Conservation (phyloP, 2,888 invertebrate species). For the Odontomyia ornata region DNA sequence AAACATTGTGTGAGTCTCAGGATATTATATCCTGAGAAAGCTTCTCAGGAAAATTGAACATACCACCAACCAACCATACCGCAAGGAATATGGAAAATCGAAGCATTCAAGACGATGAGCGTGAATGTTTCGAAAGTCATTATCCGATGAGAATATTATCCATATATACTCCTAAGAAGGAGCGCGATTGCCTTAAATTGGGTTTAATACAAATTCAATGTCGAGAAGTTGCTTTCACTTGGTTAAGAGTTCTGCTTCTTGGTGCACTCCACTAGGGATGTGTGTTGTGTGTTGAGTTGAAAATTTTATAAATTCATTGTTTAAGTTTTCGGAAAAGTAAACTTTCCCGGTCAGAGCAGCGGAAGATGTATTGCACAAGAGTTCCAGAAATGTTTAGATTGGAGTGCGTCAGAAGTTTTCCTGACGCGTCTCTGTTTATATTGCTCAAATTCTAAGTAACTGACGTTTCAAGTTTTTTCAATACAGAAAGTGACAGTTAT, state of each 20-base stretch:
- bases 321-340: conserved; percentile 26
- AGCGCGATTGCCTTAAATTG: conserved; percentile 28
- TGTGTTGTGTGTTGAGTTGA: not conserved
- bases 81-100: not conserved
- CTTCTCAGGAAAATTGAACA: no score
- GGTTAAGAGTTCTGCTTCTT: not conserved
- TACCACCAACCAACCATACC: no score
- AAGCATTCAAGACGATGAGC: not conserved
- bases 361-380: not conserved
- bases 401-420: no score
- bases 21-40: no score
- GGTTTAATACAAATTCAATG: conserved; percentile 29
- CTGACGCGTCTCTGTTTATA: no score
- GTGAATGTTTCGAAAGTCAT: conserved; percentile 27
- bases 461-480: no score
- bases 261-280: not conserved
- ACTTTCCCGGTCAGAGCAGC: not conserved
- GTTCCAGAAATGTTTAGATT: no score
- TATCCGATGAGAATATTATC: conserved; percentile 26
- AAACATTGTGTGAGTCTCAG: not conserved
- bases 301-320: conserved; percentile 36
- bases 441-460: no score
- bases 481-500: no score
- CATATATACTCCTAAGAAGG: no score
- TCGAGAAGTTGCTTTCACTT: not conserved